Evolutionary conservation across 2,888 invertebrate species (phyloP), one percentile per base, ranked within the genome.

Genomic region (Apamea monoglypha): DNA sequence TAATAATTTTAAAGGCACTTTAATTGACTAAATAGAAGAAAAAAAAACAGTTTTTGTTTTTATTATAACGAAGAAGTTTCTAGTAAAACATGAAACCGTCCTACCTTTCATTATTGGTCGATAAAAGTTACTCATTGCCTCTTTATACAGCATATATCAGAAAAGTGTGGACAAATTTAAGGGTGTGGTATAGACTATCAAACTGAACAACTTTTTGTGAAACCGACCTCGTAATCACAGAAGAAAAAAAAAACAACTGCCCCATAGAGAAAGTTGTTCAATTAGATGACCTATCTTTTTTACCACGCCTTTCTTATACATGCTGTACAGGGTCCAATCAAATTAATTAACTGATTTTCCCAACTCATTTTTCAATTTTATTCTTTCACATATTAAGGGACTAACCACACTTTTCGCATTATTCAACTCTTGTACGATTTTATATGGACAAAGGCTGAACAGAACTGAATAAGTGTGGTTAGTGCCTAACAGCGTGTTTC

Each of bases 21-120:
- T 47, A 53, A 61, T 83, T 83, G 83, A 81, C 83, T 29, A 61
- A 53, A 16, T 47, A 36, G 21, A 59, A 32, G 32, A 40, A 40
- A 40, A 40, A 56, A 25, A 32, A 14, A n/a, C 10, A 29, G 4
- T 32, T 29, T 63, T 44, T 4, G 1, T 5, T 32, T 47, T 29
- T 2, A 67, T 40, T 40, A 1, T n/a, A 66, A 16, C 6, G 1
- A 2, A 18, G 5, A 1, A 36, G 4, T 47, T 61, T 61, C 12
- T 25, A 61, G 8, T 50, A 50, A 75, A 29, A 77, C 3, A n/a
- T 74, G 4, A 61, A 25, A 25, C 50, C 14, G 29, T 44, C 44
- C 40, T 18, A 14, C 6, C 0, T 50, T 79, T 47, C 25, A n/a
- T 18, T 50, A 59, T 56, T 66, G 29, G 12, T 75, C 18, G 0